phyloP scores from a whole-genome alignment of 2,113 vertebrate genomes.

The Trinectes maculatus region DNA sequence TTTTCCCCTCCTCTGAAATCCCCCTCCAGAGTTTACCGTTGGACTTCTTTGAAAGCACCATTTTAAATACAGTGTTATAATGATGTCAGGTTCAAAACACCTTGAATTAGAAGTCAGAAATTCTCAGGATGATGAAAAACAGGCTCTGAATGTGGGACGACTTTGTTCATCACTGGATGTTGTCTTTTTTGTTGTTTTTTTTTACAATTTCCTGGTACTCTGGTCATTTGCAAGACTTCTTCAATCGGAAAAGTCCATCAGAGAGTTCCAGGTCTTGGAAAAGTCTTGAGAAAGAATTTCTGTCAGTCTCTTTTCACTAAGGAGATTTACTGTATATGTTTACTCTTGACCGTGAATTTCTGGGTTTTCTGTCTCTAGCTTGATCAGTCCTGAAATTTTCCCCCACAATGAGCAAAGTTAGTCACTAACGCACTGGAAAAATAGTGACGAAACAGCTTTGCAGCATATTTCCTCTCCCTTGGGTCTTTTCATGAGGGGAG shows the following conservation, averaged over 20 bases:
- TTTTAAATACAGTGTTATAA: conserved; percentile 5
- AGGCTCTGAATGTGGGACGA: not conserved
- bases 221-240: not conserved
- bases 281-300: conserved; percentile 56
- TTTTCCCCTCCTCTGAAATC: conserved; percentile 17
- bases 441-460: conserved; percentile 1
- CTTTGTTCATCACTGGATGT: not conserved
- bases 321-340: conserved; percentile 57
- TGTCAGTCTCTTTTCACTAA: conserved; percentile 23
- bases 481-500: conserved; percentile 13
- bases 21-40: conserved; percentile 6
- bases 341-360: conserved; percentile 64
- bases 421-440: too few relatives aligned
- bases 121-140: conserved; percentile 8
- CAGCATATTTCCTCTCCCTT: conserved; percentile 7
- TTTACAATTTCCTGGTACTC: not conserved
- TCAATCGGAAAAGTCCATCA: not conserved
- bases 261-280: conserved; percentile 35
- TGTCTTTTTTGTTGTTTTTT: not conserved
- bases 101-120: not conserved
- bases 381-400: conserved; percentile 15
- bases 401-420: too few relatives aligned
- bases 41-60: conserved; percentile 4
- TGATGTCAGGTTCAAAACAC: conserved; percentile 10
- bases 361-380: conserved; percentile 26